A percentile compares a stretch with the other conserved stretches of the same genome.
These are phyloP conservation scores for Ochotona curzoniae DNA, from an alignment of 2,113 vertebrate species.

Conservation along the genomic window DNA sequence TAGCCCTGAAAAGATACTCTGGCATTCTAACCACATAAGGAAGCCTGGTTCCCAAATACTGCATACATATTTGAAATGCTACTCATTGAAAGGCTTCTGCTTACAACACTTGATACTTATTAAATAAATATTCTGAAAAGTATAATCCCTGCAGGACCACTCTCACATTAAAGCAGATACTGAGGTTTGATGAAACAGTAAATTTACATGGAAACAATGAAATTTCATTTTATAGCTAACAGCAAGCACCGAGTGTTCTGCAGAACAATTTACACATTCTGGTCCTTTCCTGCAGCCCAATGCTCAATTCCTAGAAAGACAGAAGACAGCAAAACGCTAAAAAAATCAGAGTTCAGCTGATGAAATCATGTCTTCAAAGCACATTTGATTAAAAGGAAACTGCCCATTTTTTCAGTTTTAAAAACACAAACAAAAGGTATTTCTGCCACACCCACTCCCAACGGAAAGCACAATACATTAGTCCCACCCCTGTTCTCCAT, in stretches of 20 bases:
- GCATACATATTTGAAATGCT: slow-evolving; percentile 18
- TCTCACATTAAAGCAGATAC: slow-evolving; percentile 63
- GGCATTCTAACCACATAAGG: slow-evolving; percentile 50
- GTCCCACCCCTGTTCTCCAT: slow-evolving; percentile 4
- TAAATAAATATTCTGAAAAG: slow-evolving; percentile 51
- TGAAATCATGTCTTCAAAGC: slow-evolving; percentile 36
- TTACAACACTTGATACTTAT: slow-evolving; percentile 47
- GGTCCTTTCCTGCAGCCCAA: slow-evolving; percentile 64
- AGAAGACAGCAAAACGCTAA: slow-evolving; percentile 51
- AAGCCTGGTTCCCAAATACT: slow-evolving; percentile 55
- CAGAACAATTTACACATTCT: slow-evolving; percentile 56
- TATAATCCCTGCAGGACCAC: slow-evolving; percentile 14
- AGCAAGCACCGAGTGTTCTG: slow-evolving; percentile 63
- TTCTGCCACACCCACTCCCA: neutral
- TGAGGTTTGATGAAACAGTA: slow-evolving; percentile 40
- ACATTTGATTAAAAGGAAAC: slow-evolving; percentile 11
- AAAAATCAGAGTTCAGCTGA: neutral
- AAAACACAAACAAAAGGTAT: neutral
- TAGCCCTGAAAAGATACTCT: slow-evolving; percentile 50
- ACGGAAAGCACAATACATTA: slow-evolving; percentile 39
- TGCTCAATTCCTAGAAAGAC: slow-evolving; percentile 81
- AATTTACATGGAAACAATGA: slow-evolving; percentile 39
- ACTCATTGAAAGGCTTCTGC: slow-evolving; percentile 25
- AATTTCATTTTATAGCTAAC: slow-evolving; percentile 27
- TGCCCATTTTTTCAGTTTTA: neutral